Percentiles rank a stretch among this genome's conserved stretches.
Evolutionary conservation across 1,140 invertebrate species (phyloP).

Genomic region (Piezodorus guildinii): DNA sequence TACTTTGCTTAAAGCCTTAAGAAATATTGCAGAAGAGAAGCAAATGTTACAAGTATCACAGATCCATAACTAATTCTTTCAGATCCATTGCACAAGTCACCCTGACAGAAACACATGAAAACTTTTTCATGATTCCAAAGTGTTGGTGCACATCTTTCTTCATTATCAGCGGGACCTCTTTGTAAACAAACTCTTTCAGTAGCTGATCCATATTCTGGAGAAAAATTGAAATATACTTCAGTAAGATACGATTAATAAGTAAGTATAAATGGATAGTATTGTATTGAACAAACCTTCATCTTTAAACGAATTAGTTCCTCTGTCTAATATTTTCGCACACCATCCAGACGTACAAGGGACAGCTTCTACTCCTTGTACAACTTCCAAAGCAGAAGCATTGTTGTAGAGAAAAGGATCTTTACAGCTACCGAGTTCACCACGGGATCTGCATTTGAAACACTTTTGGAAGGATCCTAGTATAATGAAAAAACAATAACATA

Average conservation of each 20-base stretch:
- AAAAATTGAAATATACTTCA: slow-evolving; percentile 24
- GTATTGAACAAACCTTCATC: slow-evolving; percentile 38
- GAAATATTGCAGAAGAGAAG: no score
- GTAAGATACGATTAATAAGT: not conserved
- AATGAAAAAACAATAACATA: not conserved
- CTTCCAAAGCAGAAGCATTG: slow-evolving; percentile 51
- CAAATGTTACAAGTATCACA: no score
- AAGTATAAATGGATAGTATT: not conserved
- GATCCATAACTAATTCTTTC: no score
- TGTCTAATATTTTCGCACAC: slow-evolving; percentile 85
- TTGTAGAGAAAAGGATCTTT: slow-evolving; percentile 76
- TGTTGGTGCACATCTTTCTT: slow-evolving; percentile 78
- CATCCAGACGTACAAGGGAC: slow-evolving; percentile 81
- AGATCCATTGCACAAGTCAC: slow-evolving; percentile 71
- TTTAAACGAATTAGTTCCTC: slow-evolving; percentile 48
- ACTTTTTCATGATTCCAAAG: slow-evolving; percentile 66
- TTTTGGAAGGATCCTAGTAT: slow-evolving; percentile 44
- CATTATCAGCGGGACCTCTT: slow-evolving; percentile 70
- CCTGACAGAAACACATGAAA: slow-evolving; percentile 82
- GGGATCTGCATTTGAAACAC: slow-evolving; percentile 70
- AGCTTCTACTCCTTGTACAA: slow-evolving; percentile 50
- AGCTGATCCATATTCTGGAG: slow-evolving; percentile 72
- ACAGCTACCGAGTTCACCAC: slow-evolving; percentile 75
- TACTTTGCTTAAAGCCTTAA: no score
- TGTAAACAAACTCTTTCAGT: slow-evolving; percentile 78